A percentile compares a stretch with the other conserved stretches of the same genome.
Conservation (phyloP, 1,140 invertebrate genomes). For the Drosophila busckii region DNA sequence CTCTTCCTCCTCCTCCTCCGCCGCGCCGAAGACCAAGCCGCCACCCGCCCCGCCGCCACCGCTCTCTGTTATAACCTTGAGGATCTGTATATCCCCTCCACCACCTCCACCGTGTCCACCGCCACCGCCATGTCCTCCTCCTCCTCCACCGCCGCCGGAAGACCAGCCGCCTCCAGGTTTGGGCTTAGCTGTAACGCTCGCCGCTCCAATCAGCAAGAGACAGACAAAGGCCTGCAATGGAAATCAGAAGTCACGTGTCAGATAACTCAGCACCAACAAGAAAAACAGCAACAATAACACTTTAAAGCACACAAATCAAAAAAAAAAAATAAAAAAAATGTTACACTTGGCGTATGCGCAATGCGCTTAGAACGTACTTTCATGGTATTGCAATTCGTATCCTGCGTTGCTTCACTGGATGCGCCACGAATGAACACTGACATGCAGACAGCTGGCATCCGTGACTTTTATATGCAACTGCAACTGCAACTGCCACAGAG, state of each 20-base stretch:
- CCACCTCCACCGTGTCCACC: slow-evolving; percentile 41
- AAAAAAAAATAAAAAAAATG: not conserved
- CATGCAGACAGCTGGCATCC: slow-evolving; percentile 42
- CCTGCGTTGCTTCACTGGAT: slow-evolving; percentile 18
- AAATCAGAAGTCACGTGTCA: not conserved
- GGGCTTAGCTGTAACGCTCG: slow-evolving; percentile 64
- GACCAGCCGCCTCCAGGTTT: slow-evolving; percentile 58
- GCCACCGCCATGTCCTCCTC: slow-evolving; percentile 50
- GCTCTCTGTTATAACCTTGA: slow-evolving; percentile 46
- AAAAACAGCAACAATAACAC: slow-evolving; percentile 4
- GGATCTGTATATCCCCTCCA: slow-evolving; percentile 51
- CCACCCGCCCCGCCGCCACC: slow-evolving; percentile 51
- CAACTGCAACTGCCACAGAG: slow-evolving; percentile 10
- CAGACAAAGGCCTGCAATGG: slow-evolving; percentile 62
- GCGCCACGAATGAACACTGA: slow-evolving; percentile 58
- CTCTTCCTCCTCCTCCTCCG: slow-evolving; percentile 35
- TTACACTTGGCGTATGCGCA: slow-evolving; percentile 26
- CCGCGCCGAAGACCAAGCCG: slow-evolving; percentile 28
- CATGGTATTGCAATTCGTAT: slow-evolving; percentile 21
- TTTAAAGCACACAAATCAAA: slow-evolving; percentile 1
- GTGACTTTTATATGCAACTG: slow-evolving; percentile 50
- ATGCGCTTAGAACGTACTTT: slow-evolving; percentile 46
- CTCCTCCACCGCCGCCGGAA: slow-evolving; percentile 44
- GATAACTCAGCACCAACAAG: not conserved
- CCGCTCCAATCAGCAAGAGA: slow-evolving; percentile 62